Conservation (phyloP, 1,140 invertebrate species). For the Lepeophtheirus salmonis region DNA sequence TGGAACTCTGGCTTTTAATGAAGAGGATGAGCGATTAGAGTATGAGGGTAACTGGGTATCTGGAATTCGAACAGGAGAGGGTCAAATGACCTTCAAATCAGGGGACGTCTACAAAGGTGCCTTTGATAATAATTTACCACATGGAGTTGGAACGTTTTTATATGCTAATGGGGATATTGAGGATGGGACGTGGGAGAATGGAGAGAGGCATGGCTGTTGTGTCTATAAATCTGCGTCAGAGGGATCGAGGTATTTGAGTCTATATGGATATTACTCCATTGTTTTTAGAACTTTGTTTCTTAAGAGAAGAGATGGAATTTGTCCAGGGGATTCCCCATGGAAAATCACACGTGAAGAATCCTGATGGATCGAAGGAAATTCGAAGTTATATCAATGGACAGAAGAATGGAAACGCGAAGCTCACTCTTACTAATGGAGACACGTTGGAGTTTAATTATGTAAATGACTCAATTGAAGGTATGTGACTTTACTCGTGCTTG, state of each 20-base stretch:
- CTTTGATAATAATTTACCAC: not conserved
- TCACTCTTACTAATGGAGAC: not conserved
- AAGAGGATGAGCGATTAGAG: not conserved
- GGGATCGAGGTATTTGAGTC: too few relatives aligned
- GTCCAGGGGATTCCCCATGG: not conserved
- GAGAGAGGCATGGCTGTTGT: conserved; percentile 1
- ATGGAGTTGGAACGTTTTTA: not conserved
- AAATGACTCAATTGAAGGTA: not conserved
- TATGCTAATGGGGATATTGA: not conserved
- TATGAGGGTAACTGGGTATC: not conserved
- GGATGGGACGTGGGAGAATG: not conserved
- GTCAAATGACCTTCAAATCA: not conserved
- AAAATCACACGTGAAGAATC: not conserved
- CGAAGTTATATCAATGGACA: not conserved
- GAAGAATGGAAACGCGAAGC: not conserved
- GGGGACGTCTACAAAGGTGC: conserved; percentile 5
- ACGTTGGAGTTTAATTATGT: not conserved
- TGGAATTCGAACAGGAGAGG: not conserved
- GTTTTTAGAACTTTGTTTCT: not conserved
- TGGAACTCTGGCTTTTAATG: not conserved
- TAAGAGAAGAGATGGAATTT: not conserved
- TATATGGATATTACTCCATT: too few relatives aligned
- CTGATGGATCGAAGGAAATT: not conserved
- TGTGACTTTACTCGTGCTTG: not conserved
- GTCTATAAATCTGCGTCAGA: too few relatives aligned